A percentile compares a stretch with the other conserved stretches of the same genome.
Conservation (phyloP, 2,888 invertebrate species). For the Luperina testacea region DNA sequence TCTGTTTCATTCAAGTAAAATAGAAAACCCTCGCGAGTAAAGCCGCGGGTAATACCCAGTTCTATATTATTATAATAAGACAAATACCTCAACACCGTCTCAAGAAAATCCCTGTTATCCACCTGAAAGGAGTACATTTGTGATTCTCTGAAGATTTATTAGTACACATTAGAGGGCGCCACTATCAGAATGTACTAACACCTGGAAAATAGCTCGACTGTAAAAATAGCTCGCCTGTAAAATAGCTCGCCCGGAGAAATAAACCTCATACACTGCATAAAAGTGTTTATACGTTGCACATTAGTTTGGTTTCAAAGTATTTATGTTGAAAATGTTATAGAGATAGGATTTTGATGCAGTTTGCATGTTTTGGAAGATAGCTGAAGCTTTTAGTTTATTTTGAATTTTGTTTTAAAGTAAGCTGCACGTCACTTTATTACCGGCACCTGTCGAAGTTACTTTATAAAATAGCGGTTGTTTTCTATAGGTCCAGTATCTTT, state of each 20-base stretch:
- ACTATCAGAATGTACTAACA: slow-evolving; percentile 34
- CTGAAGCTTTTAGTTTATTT: slow-evolving; percentile 2
- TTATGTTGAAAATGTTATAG: slow-evolving; percentile 9
- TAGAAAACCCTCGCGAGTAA: neutral
- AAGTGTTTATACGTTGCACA: slow-evolving; percentile 36
- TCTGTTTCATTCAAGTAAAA: slow-evolving; percentile 7
- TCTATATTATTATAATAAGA: slow-evolving; percentile 12
- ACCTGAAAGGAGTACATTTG: slow-evolving; percentile 27
- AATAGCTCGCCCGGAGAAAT: slow-evolving; percentile 15
- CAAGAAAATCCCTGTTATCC: slow-evolving; percentile 17
- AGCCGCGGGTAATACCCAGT: neutral
- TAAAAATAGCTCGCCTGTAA: slow-evolving; percentile 30
- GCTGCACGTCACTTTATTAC: neutral
- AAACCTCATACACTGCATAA: slow-evolving; percentile 20
- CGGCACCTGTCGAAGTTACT: slow-evolving; percentile 8
- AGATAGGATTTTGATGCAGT: slow-evolving; percentile 41
- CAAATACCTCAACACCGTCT: slow-evolving; percentile 18
- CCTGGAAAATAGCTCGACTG: slow-evolving; percentile 30
- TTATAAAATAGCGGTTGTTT: neutral
- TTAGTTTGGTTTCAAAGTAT: slow-evolving; percentile 32
- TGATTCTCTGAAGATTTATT: slow-evolving; percentile 43
- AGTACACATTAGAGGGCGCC: slow-evolving; percentile 14
- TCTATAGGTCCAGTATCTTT: neutral
- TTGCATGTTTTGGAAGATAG: slow-evolving; percentile 28
- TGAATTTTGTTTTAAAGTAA: slow-evolving; percentile 18